Percentiles rank a stretch among this genome's conserved stretches.
Evolutionary conservation across 2,113 vertebrate genomes (phyloP).

Genomic region (Labeo catla): DNA sequence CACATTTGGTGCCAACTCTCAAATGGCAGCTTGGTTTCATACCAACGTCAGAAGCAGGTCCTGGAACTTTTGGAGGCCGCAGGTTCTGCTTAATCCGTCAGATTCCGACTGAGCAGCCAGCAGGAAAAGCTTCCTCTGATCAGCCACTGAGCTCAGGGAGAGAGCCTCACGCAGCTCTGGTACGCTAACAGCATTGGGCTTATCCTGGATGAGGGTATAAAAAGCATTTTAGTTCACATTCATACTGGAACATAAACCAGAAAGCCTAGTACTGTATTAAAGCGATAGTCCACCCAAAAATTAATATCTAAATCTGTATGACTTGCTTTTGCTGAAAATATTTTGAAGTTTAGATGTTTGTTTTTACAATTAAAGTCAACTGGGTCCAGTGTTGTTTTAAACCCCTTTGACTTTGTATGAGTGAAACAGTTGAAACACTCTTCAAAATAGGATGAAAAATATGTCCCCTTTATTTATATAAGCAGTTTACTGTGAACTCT

Average conservation of each 20-base stretch:
- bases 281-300: background rate
- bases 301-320: background rate
- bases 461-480: background rate
- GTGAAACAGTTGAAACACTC: background rate
- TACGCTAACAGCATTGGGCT: slow-evolving; percentile 72
- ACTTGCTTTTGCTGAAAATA: background rate
- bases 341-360: background rate
- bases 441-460: background rate
- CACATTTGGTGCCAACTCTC: background rate
- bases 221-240: background rate
- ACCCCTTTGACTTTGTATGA: background rate
- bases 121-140: slow-evolving; percentile 80
- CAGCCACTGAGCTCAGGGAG: slow-evolving; percentile 69
- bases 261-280: background rate
- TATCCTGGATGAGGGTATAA: slow-evolving; percentile 74
- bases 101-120: slow-evolving; percentile 80
- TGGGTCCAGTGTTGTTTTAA: background rate
- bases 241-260: background rate
- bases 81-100: slow-evolving; percentile 63
- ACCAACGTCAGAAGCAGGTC: slow-evolving; percentile 82
- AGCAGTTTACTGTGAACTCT: background rate
- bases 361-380: background rate
- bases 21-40: slow-evolving; percentile 45
- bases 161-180: slow-evolving; percentile 81
- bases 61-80: slow-evolving; percentile 78